Evolutionary conservation across 2,113 vertebrate species (phyloP).

Genomic region (Nesoenas mayeri): DNA sequence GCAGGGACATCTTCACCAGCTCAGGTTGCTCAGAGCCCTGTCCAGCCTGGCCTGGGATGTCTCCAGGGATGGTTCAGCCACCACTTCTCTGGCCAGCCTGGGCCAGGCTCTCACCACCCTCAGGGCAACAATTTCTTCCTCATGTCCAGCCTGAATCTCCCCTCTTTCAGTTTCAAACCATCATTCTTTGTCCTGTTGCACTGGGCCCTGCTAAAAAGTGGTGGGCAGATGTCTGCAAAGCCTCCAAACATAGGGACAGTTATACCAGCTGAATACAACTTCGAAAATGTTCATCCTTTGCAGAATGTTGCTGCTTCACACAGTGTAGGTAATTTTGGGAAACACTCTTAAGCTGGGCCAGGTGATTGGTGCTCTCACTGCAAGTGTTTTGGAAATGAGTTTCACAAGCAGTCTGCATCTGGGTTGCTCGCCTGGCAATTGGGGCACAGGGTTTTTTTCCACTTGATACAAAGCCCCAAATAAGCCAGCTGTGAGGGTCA

Average conservation of each 20-base stretch:
- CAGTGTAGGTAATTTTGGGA: background rate
- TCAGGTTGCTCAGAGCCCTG: no score
- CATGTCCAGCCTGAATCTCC: no score
- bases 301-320: background rate
- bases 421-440: background rate
- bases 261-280: background rate
- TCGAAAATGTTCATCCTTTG: background rate
- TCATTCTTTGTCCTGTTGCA: no score
- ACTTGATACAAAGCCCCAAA: background rate
- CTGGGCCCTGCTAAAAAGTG: background rate
- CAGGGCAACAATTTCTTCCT: no score
- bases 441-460: background rate
- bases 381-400: conserved; percentile 31
- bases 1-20: no score
- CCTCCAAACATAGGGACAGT: background rate
- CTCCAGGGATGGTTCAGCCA: no score
- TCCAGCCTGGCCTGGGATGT: no score
- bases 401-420: conserved; percentile 29
- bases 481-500: conserved; percentile 38
- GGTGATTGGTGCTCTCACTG: background rate
- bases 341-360: background rate
- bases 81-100: no score
- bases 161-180: no score
- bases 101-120: no score
- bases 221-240: background rate